These are phyloP conservation scores for Parnassius smintheus DNA, from an alignment of 2,888 invertebrate genomes.

Conservation along the genomic window DNA sequence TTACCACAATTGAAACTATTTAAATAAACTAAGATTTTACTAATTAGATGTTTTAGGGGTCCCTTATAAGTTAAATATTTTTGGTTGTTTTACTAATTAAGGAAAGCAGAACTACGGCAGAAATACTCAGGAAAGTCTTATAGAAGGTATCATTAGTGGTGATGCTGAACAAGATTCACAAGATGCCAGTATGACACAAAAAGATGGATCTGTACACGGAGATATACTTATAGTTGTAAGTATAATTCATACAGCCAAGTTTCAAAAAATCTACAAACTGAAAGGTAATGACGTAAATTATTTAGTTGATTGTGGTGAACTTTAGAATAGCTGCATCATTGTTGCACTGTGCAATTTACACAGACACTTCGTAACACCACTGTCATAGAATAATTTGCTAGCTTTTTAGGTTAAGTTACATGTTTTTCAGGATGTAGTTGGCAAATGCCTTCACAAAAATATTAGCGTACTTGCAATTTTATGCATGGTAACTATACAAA, in stretches of 20 bases:
- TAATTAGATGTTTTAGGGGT: constrained; percentile 66
- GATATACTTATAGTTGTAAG: constrained; percentile 72
- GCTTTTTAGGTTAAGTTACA: constrained; percentile 66
- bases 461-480: neutral
- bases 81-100: constrained; percentile 80
- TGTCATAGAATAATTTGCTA: constrained; percentile 73
- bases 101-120: constrained; percentile 71
- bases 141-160: constrained; percentile 73
- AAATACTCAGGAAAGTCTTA: constrained; percentile 72
- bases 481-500: neutral
- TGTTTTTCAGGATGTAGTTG: constrained; percentile 45
- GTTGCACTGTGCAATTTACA: constrained; percentile 69
- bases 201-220: constrained; percentile 61
- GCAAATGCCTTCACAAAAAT: constrained; percentile 50
- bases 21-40: constrained; percentile 54
- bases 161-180: constrained; percentile 74
- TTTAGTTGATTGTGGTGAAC: constrained; percentile 72
- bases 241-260: constrained; percentile 60
- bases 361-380: constrained; percentile 65
- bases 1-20: constrained; percentile 64
- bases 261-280: constrained; percentile 45
- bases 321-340: constrained; percentile 70
- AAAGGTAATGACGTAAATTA: constrained; percentile 68
- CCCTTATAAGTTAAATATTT: constrained; percentile 77
- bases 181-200: constrained; percentile 71